Evolutionary conservation across 2,797 vertebrate species (phyloP).

Genomic region (Sebastes hubbsi): DNA sequence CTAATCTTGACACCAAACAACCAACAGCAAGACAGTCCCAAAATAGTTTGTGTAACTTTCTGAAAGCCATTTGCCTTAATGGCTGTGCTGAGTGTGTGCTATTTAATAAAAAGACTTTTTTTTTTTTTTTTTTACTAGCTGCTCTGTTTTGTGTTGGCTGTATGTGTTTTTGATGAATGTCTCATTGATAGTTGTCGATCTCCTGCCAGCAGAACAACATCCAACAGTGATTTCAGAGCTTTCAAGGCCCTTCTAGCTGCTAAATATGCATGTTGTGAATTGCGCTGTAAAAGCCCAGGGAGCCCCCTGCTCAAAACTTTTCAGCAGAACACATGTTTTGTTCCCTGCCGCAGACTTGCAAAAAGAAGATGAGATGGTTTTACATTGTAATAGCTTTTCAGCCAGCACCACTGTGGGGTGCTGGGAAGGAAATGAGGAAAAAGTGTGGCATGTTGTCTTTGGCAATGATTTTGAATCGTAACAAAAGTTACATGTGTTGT

Average conservation of each 20-base stretch:
- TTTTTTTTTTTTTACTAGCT: constrained; percentile 23
- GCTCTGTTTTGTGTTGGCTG: constrained; percentile 43
- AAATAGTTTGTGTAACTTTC: constrained; percentile 4
- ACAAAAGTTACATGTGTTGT: not conserved
- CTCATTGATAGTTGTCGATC: constrained; percentile 49
- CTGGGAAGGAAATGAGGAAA: constrained; percentile 24
- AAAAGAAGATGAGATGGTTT: constrained; percentile 50
- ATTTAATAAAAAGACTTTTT: constrained; percentile 16
- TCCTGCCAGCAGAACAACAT: constrained; percentile 57
- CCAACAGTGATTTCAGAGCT: constrained; percentile 51
- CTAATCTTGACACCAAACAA: not conserved
- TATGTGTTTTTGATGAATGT: constrained; percentile 56
- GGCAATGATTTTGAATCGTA: constrained; percentile 19
- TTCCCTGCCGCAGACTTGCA: constrained; percentile 42
- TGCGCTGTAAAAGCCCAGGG: constrained; percentile 29
- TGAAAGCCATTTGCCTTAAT: constrained; percentile 28
- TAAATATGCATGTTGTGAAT: constrained; percentile 48
- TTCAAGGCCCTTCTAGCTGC: constrained; percentile 38
- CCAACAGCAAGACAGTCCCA: not conserved
- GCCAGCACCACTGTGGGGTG: constrained; percentile 36
- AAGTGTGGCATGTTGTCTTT: constrained; percentile 18
- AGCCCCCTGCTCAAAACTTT: constrained; percentile 32
- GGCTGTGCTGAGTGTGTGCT: constrained; percentile 11
- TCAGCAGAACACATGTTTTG: constrained; percentile 52
- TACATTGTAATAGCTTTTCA: constrained; percentile 48